Percentiles rank a stretch among this genome's conserved stretches.
phyloP scores from a whole-genome alignment of 2,113 vertebrate species.

The Andinoacara biseriatus region DNA sequence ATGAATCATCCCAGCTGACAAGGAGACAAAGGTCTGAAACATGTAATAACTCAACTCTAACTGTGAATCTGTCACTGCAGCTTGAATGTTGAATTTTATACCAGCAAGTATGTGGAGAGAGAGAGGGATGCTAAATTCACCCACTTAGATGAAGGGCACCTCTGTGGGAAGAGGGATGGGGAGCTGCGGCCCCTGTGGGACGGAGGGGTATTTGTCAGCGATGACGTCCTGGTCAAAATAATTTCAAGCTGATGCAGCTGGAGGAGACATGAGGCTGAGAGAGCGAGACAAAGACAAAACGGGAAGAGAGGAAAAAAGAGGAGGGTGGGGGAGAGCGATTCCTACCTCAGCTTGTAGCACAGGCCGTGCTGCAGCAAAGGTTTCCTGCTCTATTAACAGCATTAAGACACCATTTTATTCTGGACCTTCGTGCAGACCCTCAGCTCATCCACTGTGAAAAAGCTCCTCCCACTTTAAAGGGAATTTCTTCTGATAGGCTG shows the following conservation, averaged over 20 bases:
- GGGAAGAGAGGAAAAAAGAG: neutral
- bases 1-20: slow-evolving; percentile 73
- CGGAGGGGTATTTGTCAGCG: slow-evolving; percentile 38
- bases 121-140: slow-evolving; percentile 30
- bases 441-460: neutral
- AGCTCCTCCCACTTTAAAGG: neutral
- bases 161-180: slow-evolving; percentile 53
- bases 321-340: neutral
- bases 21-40: slow-evolving; percentile 71
- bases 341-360: neutral
- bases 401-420: neutral
- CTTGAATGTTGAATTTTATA: slow-evolving; percentile 45
- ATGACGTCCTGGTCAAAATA: slow-evolving; percentile 61
- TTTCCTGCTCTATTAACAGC: neutral
- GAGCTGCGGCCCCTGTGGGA: slow-evolving; percentile 24
- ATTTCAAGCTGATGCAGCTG: slow-evolving; percentile 11
- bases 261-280: neutral
- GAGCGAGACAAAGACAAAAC: neutral
- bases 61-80: slow-evolving; percentile 57
- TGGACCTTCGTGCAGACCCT: neutral
- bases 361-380: neutral
- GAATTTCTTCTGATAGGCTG: neutral
- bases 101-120: slow-evolving; percentile 12
- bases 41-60: slow-evolving; percentile 68
- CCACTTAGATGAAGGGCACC: slow-evolving; percentile 65